phyloP scores from a whole-genome alignment of 2,888 invertebrate genomes.

The Athalia circularis region DNA sequence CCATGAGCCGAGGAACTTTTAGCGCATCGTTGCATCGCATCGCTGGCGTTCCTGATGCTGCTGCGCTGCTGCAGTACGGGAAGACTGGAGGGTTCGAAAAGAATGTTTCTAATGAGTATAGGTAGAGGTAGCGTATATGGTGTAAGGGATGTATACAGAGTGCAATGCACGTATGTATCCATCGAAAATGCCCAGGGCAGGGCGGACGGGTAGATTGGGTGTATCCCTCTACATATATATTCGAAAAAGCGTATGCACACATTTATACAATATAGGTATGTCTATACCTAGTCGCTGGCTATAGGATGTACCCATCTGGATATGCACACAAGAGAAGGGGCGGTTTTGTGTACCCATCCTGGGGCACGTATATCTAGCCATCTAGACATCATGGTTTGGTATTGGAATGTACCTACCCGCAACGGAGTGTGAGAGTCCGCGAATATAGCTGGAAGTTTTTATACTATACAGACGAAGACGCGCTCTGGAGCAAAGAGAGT shows the following conservation, averaged over 20 bases:
- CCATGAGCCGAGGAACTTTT: too few relatives aligned
- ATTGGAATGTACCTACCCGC: not conserved
- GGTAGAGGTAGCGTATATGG: not conserved
- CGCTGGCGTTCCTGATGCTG: too few relatives aligned
- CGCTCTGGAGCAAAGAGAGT: not conserved
- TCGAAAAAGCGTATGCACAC: not conserved
- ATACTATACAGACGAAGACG: not conserved
- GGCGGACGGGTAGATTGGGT: slow-evolving; percentile 33
- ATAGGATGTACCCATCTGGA: slow-evolving; percentile 28
- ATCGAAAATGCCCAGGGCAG: slow-evolving; percentile 36
- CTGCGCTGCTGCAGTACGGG: not conserved
- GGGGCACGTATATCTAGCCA: not conserved
- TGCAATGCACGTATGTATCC: not conserved
- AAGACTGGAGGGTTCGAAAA: slow-evolving; percentile 18
- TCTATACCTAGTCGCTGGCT: too few relatives aligned
- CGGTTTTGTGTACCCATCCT: slow-evolving; percentile 36
- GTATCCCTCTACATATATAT: not conserved
- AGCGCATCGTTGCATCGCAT: too few relatives aligned
- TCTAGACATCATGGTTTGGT: not conserved
- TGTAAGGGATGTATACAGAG: not conserved
- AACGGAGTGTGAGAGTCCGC: slow-evolving; percentile 32
- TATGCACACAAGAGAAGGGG: slow-evolving; percentile 35
- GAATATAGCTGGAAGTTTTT: slow-evolving; percentile 4
- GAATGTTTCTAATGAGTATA: slow-evolving; percentile 41
- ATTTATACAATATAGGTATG: not conserved